These are phyloP conservation scores for Amphiduros pacificus DNA, from an alignment of 2,888 invertebrate genomes.

Conservation along the genomic window DNA sequence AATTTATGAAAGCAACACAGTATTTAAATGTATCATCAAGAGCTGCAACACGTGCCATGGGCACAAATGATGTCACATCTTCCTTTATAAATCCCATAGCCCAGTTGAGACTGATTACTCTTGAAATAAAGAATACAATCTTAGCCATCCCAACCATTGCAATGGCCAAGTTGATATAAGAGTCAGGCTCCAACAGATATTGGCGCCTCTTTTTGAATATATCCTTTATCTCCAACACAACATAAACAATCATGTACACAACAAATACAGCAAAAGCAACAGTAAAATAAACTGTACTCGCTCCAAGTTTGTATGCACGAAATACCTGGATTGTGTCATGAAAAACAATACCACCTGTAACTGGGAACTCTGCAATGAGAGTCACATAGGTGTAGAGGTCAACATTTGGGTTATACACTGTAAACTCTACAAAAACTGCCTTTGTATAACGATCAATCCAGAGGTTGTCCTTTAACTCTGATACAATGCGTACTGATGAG, in stretches of 20 bases:
- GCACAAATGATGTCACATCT: conserved; percentile 4
- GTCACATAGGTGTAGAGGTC: conserved; percentile 4
- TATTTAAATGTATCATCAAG: conserved; percentile 6
- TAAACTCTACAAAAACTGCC: conserved; percentile 12
- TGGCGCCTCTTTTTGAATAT: not conserved
- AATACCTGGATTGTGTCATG: not conserved
- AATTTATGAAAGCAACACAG: conserved; percentile 1
- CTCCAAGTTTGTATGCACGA: not conserved
- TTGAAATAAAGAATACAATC: conserved; percentile 8
- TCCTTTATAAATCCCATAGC: not conserved
- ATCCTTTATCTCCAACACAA: not conserved
- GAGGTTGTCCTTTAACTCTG: not conserved
- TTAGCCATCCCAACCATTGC: conserved; percentile 16
- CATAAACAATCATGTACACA: not conserved
- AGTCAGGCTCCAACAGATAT: not conserved
- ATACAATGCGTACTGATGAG: not conserved
- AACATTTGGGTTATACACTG: conserved; percentile 10
- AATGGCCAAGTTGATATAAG: conserved; percentile 18
- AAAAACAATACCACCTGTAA: not conserved
- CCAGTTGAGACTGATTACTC: not conserved
- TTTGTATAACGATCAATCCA: conserved; percentile 14
- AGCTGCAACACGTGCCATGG: not conserved
- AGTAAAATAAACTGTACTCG: not conserved
- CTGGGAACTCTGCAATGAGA: conserved; percentile 3
- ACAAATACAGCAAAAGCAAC: conserved; percentile 1